These are phyloP conservation scores for Eupithecia abbreviata DNA, from an alignment of 2,888 invertebrate genomes.

Conservation along the genomic window DNA sequence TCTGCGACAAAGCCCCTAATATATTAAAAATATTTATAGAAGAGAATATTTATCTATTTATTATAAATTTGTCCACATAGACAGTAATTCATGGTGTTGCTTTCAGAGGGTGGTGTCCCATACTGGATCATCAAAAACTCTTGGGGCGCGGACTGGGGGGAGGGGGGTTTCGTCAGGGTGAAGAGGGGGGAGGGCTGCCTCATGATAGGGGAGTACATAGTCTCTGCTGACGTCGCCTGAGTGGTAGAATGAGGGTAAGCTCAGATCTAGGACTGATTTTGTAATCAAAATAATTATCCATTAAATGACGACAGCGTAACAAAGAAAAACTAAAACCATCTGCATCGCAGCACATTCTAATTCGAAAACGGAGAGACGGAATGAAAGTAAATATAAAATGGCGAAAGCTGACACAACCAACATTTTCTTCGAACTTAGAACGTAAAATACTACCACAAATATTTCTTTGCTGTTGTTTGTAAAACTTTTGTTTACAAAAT, in stretches of 20 bases:
- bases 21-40: too few relatives aligned
- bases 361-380: background rate
- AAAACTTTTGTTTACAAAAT: too few relatives aligned
- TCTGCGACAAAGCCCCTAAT: too few relatives aligned
- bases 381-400: background rate
- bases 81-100: background rate
- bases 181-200: background rate
- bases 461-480: too few relatives aligned
- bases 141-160: slow-evolving; percentile 97
- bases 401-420: background rate
- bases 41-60: too few relatives aligned
- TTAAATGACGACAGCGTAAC: background rate
- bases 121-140: slow-evolving; percentile 98
- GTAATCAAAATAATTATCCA: background rate
- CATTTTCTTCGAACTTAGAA: background rate
- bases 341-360: background rate
- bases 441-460: too few relatives aligned
- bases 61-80: background rate
- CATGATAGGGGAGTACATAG: background rate
- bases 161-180: slow-evolving; percentile 85
- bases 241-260: background rate
- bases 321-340: background rate
- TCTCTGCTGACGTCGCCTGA: background rate
- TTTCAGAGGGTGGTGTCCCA: slow-evolving; percentile 85
- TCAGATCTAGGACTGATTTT: background rate